These are phyloP conservation scores for Catotricha subobsoleta DNA, from an alignment of 2,888 invertebrate species.

Conservation along the genomic window DNA sequence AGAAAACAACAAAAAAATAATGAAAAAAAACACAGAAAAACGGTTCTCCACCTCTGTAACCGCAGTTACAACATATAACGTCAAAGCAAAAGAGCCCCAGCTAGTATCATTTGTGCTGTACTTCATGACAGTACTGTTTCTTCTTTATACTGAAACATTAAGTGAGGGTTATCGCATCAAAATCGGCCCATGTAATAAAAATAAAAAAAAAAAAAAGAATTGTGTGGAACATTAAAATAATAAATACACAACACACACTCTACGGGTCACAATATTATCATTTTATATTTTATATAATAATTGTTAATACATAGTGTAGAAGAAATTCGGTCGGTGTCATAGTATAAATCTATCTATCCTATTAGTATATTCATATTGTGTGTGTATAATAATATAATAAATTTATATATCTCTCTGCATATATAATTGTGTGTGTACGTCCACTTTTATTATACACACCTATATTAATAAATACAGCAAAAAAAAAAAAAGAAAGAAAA, in stretches of 20 bases:
- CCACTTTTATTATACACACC: background rate
- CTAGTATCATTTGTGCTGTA: constrained; percentile 9
- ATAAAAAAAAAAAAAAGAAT: constrained; percentile 4
- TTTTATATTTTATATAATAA: too few species aligned
- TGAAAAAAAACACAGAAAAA: too few species aligned
- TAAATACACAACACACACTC: too few species aligned
- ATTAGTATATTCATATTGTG: too few species aligned
- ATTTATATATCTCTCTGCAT: too few species aligned
- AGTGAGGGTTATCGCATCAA: constrained; percentile 1
- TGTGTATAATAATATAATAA: too few species aligned
- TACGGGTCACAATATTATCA: too few species aligned
- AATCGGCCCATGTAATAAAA: background rate
- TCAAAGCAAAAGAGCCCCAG: constrained; percentile 7
- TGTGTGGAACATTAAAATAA: too few species aligned
- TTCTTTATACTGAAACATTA: background rate
- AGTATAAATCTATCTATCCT: too few species aligned
- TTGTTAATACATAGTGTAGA: too few species aligned
- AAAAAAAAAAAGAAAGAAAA: background rate
- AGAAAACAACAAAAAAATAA: too few species aligned
- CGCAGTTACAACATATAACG: constrained; percentile 6
- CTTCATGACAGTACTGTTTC: constrained; percentile 8
- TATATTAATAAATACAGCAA: background rate
- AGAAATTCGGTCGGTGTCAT: too few species aligned
- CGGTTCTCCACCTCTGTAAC: constrained; percentile 7
- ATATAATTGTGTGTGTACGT: background rate